phyloP scores from a whole-genome alignment of 2,888 invertebrate species.

The Zaprionus obscuricornis region DNA sequence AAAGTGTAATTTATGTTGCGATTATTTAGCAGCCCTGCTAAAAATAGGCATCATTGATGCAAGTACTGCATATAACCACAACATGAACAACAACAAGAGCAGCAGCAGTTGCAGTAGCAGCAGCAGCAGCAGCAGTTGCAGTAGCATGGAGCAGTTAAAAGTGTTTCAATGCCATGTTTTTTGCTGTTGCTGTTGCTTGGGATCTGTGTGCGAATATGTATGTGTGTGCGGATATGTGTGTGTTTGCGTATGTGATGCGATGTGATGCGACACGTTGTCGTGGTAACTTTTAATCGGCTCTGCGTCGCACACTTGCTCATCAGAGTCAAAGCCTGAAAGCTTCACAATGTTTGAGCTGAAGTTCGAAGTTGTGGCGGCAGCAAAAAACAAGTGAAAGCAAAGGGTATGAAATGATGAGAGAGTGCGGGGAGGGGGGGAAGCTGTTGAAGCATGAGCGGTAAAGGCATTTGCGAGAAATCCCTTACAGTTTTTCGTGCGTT shows the following conservation, averaged over 20 bases:
- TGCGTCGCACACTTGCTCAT: conserved; percentile 53
- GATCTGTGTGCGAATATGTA: background rate
- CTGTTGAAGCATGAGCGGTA: background rate
- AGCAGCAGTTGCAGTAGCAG: too few species aligned
- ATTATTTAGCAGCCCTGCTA: too few species aligned
- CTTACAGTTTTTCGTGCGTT: conserved; percentile 30
- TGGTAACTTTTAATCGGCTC: conserved; percentile 80
- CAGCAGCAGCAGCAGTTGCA: too few species aligned
- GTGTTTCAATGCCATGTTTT: conserved; percentile 8
- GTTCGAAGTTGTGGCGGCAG: too few species aligned
- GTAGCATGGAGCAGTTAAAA: conserved; percentile 1
- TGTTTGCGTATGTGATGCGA: conserved; percentile 24
- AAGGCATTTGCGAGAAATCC: conserved; percentile 32
- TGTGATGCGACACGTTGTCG: conserved; percentile 59
- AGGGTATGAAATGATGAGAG: too few species aligned
- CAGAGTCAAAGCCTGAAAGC: conserved; percentile 24
- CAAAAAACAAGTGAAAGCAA: too few species aligned
- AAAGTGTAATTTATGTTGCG: too few species aligned
- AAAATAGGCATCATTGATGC: too few species aligned
- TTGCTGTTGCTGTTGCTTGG: background rate
- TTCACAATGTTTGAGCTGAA: too few species aligned
- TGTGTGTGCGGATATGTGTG: conserved; percentile 13
- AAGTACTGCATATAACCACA: too few species aligned
- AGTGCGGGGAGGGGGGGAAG: conserved; percentile 1
- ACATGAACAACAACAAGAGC: too few species aligned